Evolutionary conservation across 92 coral and sea anemone species (phyloP).

Genomic region (Metridium senile): DNA sequence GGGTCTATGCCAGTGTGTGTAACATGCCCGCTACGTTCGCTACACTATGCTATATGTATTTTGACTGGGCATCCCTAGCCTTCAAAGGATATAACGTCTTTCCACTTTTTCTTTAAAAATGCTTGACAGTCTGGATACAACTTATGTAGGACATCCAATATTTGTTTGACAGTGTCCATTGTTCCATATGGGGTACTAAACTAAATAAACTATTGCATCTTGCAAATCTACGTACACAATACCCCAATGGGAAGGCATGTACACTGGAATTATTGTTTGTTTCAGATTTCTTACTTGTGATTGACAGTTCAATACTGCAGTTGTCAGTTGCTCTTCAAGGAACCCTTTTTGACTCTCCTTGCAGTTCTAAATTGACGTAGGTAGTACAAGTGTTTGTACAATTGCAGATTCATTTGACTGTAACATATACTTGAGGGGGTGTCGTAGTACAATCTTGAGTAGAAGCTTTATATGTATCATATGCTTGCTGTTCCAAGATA

Average conservation of each 20-base stretch:
- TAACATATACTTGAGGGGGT: not conserved
- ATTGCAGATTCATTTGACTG: not conserved
- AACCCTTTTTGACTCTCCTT: not conserved
- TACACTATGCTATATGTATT: not conserved
- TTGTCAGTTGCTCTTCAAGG: not conserved
- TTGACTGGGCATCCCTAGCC: constrained; percentile 21
- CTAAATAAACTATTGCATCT: not conserved
- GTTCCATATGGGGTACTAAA: not conserved
- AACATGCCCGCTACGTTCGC: too few relatives aligned
- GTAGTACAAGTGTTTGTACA: not conserved
- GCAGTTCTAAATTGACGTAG: not conserved
- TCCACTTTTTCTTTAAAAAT: not conserved
- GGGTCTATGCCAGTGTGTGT: too few relatives aligned
- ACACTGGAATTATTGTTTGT: constrained; percentile 8
- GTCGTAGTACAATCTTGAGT: too few relatives aligned
- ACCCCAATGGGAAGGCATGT: constrained; percentile 17
- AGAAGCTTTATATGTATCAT: too few relatives aligned
- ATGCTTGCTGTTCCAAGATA: too few relatives aligned
- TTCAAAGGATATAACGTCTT: not conserved
- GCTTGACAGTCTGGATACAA: not conserved
- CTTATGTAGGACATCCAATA: constrained; percentile 8
- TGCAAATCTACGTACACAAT: not conserved
- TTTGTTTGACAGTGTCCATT: constrained; percentile 1
- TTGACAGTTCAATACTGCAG: not conserved
- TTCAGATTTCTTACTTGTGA: not conserved